phyloP scores from a whole-genome alignment of 2,888 invertebrate species.

The Phalera bucephala region DNA sequence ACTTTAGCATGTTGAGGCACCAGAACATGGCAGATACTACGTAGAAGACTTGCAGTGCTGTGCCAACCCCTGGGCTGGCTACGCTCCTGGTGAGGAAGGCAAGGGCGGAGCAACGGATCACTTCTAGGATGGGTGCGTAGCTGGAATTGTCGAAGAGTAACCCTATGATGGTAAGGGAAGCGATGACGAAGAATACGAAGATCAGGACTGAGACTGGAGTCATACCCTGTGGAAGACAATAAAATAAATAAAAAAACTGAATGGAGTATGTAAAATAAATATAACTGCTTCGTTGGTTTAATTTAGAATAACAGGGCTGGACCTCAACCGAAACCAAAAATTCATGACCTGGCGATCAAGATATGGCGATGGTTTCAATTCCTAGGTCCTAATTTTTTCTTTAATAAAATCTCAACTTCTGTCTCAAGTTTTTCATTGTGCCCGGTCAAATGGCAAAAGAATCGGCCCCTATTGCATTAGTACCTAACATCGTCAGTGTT shows the following conservation, averaged over 20 bases:
- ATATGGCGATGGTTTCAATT: too few relatives aligned
- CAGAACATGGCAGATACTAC: conserved; percentile 85
- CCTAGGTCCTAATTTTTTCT: too few relatives aligned
- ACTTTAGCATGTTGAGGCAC: conserved; percentile 83
- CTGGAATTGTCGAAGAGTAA: conserved; percentile 87
- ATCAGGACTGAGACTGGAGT: conserved; percentile 82
- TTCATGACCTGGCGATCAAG: too few relatives aligned
- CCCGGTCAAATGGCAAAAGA: too few relatives aligned
- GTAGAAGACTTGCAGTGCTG: conserved; percentile 81
- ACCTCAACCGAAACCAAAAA: too few relatives aligned
- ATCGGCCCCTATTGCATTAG: too few relatives aligned
- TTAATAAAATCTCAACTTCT: too few relatives aligned
- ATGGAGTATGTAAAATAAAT: too few relatives aligned
- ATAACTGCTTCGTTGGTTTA: too few relatives aligned
- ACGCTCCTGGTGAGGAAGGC: conserved; percentile 74
- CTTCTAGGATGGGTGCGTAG: conserved; percentile 84
- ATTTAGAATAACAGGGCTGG: too few relatives aligned
- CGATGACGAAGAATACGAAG: conserved; percentile 85
- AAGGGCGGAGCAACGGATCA: conserved; percentile 85
- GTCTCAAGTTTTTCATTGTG: too few relatives aligned
- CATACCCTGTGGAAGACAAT: conserved; percentile 75
- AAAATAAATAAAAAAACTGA: neutral
- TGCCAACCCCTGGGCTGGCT: conserved; percentile 58
- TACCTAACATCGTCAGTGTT: too few relatives aligned
- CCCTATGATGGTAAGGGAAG: conserved; percentile 87